Conservation (phyloP, 2,888 invertebrate species). For the Lobophora halterata region DNA sequence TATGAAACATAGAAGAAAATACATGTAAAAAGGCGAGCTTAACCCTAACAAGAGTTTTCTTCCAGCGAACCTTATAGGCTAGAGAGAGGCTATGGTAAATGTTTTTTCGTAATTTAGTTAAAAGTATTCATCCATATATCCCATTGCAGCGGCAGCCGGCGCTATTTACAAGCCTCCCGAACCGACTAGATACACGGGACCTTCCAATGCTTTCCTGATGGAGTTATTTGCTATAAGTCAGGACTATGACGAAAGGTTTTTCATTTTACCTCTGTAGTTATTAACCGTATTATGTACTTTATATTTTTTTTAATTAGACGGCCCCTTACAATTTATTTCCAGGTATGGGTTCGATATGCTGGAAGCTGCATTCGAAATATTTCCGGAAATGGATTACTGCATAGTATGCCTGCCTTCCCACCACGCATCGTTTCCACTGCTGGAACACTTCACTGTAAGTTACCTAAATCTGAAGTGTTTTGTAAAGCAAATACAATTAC, state of each 20-base stretch:
- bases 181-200: constrained; percentile 58
- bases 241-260: constrained; percentile 73
- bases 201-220: constrained; percentile 81
- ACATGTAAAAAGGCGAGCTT: no score
- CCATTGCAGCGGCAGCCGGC: neutral
- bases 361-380: constrained; percentile 82
- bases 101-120: no score
- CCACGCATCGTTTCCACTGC: constrained; percentile 70
- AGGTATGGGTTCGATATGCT: constrained; percentile 78
- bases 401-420: constrained; percentile 79
- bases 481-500: no score
- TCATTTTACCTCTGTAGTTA: neutral
- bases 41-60: no score
- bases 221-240: constrained; percentile 81
- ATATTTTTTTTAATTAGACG: constrained; percentile 1
- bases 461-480: constrained; percentile 3
- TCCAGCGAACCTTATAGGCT: no score
- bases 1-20: no score
- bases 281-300: neutral
- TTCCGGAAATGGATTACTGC: constrained; percentile 83
- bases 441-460: constrained; percentile 81
- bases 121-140: no score
- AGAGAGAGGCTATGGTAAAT: no score
- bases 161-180: constrained; percentile 34
- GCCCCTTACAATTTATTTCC: constrained; percentile 9